Evolutionary conservation across 2,113 vertebrate species (phyloP), one percentile per base, ranked within the genome.

Genomic region (Equus quagga): DNA sequence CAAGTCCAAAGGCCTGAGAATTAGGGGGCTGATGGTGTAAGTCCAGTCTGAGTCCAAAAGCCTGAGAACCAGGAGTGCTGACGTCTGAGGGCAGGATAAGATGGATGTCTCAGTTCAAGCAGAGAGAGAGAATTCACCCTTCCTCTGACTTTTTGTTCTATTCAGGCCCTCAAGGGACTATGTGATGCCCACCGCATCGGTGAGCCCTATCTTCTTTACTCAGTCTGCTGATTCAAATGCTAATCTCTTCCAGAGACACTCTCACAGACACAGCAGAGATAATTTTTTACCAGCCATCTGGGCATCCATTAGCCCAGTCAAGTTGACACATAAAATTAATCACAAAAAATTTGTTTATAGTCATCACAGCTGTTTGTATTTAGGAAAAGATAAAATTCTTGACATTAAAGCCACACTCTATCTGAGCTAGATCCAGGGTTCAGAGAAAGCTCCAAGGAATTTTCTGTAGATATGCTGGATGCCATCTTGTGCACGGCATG

Each of bases 321-420:
- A 31, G 23, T 46, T 96, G 83, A 58, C 46, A 73, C 65, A 81
- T 72, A n/a, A 86, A 86, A 72, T 80, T 91, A 90, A 54, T 72
- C 12, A 56, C 65, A 65, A 33, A 49, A 75, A 94, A 56, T 3
- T 2, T 80, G 1, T 69, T 44, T 67, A 51, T 65, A 56, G 10
- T 86, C 62, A 46, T 76, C 54, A 79, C 10, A 62, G 13, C 15
- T 26, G 36, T 94, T 90, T 89, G 12, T 51, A 69, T 62, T 78
- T 93, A 86, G 28, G 41, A 93, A 76, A n/a, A 17, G 3, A 64
- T 8, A 31, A 58, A 85, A 94, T 36, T 60, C 19, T 41, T 94
- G 33, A n/a, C 46, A 41, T 8, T 51, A 26, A 46, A 86, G n/a
- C n/a, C 41, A n/a, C 0, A 8, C 7, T 54, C 64, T 76, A 11